A percentile compares a stretch with the other conserved stretches of the same genome.
Evolutionary conservation across 2,113 vertebrate genomes (phyloP).

Genomic region (Eclectus roratus): DNA sequence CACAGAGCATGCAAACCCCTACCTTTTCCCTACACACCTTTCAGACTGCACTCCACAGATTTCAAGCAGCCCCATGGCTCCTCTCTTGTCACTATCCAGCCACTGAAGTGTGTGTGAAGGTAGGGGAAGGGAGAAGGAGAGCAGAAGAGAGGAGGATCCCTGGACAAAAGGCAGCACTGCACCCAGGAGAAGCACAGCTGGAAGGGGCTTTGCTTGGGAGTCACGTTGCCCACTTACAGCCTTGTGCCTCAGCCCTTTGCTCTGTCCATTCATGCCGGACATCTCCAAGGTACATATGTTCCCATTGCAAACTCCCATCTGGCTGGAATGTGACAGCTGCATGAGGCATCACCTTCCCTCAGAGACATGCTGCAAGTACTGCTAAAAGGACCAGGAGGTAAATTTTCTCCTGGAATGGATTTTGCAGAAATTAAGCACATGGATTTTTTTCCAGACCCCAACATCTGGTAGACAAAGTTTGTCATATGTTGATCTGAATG

Average conservation of each 20-base stretch:
- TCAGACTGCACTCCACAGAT: background rate
- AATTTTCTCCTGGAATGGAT: background rate
- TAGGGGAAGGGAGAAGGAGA: background rate
- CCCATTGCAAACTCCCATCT: background rate
- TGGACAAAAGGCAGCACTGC: background rate
- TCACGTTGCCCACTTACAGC: background rate
- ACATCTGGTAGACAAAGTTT: background rate
- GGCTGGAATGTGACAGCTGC: background rate
- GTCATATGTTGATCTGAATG: background rate
- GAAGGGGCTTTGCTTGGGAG: background rate
- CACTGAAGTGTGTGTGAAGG: background rate
- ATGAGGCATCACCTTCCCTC: background rate
- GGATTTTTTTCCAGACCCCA: background rate
- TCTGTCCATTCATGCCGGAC: accelerated
- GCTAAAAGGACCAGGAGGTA: background rate
- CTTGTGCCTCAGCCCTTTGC: background rate
- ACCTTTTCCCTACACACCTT: background rate
- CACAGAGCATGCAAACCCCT: accelerated
- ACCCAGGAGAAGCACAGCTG: background rate
- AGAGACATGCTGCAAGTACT: background rate
- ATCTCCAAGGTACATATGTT: background rate
- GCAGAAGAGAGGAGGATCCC: background rate
- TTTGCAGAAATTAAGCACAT: background rate
- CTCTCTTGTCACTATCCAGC: background rate
- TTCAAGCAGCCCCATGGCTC: background rate